phyloP scores from a whole-genome alignment of 1,140 invertebrate genomes.

The Apis laboriosa region DNA sequence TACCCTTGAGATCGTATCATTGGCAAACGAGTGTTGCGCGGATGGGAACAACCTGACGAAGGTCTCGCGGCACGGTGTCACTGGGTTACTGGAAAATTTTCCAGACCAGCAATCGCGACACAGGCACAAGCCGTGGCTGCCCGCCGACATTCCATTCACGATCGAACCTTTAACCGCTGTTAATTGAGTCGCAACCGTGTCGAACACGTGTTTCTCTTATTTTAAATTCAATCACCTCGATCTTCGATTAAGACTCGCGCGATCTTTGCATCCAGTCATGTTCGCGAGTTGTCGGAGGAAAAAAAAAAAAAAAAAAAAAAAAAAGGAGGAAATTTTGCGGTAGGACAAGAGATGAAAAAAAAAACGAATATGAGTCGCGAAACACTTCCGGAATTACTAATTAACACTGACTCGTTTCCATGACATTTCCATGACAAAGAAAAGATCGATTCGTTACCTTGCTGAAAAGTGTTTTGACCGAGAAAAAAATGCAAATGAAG shows the following conservation, averaged over 20 bases:
- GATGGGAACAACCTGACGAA: slow-evolving; percentile 32
- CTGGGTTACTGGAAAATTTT: slow-evolving; percentile 62
- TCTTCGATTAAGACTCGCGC: too few species aligned
- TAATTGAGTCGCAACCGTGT: slow-evolving; percentile 9
- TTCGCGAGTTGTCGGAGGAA: too few species aligned
- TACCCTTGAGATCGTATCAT: slow-evolving; percentile 30
- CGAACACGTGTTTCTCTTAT: background rate
- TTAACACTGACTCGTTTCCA: too few species aligned
- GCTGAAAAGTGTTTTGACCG: too few species aligned
- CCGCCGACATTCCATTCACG: slow-evolving; percentile 8
- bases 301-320: too few species aligned
- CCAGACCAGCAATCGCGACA: slow-evolving; percentile 36
- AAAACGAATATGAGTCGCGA: too few species aligned
- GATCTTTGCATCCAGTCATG: background rate
- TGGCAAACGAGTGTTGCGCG: background rate
- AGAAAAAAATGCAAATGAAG: too few species aligned
- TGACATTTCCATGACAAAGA: too few species aligned
- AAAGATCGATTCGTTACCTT: too few species aligned
- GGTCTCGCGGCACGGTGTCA: slow-evolving; percentile 49
- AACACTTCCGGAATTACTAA: too few species aligned
- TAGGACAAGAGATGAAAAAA: too few species aligned
- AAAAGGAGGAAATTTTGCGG: background rate
- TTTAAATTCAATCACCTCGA: background rate
- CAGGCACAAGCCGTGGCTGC: background rate
- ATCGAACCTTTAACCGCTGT: slow-evolving; percentile 14